Evolutionary conservation across 2,113 vertebrate genomes (phyloP).

Genomic region (Heloderma charlesbogerti): DNA sequence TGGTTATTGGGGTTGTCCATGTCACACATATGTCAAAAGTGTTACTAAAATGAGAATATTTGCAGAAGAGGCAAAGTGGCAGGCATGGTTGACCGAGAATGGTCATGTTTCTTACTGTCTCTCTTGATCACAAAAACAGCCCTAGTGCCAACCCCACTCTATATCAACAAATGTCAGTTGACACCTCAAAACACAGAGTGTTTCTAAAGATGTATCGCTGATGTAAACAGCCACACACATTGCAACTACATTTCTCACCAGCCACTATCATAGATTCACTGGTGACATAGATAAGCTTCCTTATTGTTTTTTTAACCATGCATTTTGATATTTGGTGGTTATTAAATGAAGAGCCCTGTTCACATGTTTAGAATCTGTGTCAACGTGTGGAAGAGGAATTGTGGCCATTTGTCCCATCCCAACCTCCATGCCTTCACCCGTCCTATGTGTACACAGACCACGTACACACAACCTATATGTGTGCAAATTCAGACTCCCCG

Average conservation of each 20-base stretch:
- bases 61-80: background rate
- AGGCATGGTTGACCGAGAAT: background rate
- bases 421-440: background rate
- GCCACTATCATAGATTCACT: too few relatives aligned
- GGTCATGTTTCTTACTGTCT: background rate
- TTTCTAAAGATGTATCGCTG: conserved; percentile 1
- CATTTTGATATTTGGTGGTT: too few relatives aligned
- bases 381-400: background rate
- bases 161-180: background rate
- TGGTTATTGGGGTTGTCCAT: background rate
- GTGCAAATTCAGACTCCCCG: background rate
- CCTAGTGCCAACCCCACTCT: background rate
- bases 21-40: background rate
- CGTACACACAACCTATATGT: background rate
- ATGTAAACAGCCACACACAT: background rate
- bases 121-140: background rate
- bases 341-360: background rate
- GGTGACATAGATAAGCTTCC: too few relatives aligned
- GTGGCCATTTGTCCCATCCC: too few relatives aligned
- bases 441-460: background rate
- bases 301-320: too few relatives aligned
- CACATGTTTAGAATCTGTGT: background rate
- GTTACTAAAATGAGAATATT: background rate
- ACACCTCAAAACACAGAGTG: background rate
- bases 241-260: too few relatives aligned